Evolutionary conservation across 2,113 vertebrate species (phyloP), one percentile per base, ranked within the genome.

Genomic region (Phocoena phocoena): DNA sequence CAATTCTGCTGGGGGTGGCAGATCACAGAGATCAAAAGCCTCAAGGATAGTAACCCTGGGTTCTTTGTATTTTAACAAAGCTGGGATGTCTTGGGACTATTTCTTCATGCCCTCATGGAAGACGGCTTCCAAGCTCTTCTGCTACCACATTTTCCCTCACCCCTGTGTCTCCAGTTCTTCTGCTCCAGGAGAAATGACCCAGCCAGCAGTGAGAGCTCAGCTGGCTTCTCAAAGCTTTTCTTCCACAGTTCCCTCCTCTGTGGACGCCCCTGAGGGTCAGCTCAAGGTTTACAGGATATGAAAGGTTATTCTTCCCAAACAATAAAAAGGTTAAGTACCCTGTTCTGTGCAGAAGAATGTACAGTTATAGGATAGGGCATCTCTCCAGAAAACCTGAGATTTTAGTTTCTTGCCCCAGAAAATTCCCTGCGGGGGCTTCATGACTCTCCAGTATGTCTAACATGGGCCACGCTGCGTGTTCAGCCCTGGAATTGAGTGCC

Each of bases 391-490:
- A 93, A 36, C 44, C 50, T 47, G 23, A 60, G 38, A 70, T 74
- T 90, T 70, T 88, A 33, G 36, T 80, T 67, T 87, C 21, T 86
- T 67, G 28, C n/a, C 38, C 25, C 31, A 74, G 25, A 65, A 89
- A 76, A 79, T 79, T 79, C 58, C 44, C 31, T 58, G 9, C 0
- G 0, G n/a, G 12, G 23, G 2, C 8, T 50, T 1, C 2, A 5
- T 63, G n/a, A 63, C n/a, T 60, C 28, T 77, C 50, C 38, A 44
- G 0, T 50, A 5, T 70, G 23, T 68, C 38, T 73, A 10, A 2
- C 0, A 0, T 10, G 18, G 9, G 4, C 62, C 14, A 28, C 8
- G 1, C 71, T 58, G 76, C 1, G 2, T n/a, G 36, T 28, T n/a
- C 41, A n/a, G 71, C 58, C 73, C 68, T 44, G 8, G 41, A n/a